Percentiles rank a stretch among this genome's conserved stretches.
Evolutionary conservation across 1,140 invertebrate species (phyloP).

Genomic region (Bombus huntii): DNA sequence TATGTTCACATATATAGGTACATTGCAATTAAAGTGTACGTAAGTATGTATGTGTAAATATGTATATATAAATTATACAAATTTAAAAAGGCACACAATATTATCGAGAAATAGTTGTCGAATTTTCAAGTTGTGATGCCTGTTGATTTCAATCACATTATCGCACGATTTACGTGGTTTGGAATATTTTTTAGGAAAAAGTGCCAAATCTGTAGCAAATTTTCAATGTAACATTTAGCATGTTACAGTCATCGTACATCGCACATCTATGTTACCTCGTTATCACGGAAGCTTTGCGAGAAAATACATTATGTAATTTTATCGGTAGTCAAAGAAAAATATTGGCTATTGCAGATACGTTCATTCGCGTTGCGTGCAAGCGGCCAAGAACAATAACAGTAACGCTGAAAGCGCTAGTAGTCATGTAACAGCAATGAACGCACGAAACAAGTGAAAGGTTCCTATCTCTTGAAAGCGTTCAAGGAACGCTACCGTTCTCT

Average conservation of each 20-base stretch:
- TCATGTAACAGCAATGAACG: neutral
- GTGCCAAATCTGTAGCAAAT: neutral
- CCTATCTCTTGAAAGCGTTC: constrained; percentile 25
- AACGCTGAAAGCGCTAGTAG: neutral
- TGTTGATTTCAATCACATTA: too few relatives aligned
- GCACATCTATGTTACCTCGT: neutral
- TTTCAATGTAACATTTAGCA: neutral
- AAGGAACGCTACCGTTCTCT: constrained; percentile 17
- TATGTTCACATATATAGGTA: too few relatives aligned
- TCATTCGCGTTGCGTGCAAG: neutral
- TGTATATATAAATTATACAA: too few relatives aligned
- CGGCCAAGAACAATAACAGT: constrained; percentile 27
- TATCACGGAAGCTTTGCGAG: constrained; percentile 35
- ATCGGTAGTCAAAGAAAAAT: constrained; percentile 25
- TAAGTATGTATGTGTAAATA: too few relatives aligned
- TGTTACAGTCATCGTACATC: neutral
- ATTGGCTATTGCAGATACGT: neutral
- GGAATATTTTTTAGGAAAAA: too few relatives aligned
- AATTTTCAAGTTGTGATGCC: too few relatives aligned
- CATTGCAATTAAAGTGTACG: too few relatives aligned
- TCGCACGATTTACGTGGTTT: too few relatives aligned
- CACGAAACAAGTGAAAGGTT: constrained; percentile 40
- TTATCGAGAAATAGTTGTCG: too few relatives aligned
- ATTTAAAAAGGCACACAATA: too few relatives aligned
- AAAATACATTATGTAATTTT: constrained; percentile 45